phyloP scores from a whole-genome alignment of 2,113 vertebrate species.

The Macaca mulatta region DNA sequence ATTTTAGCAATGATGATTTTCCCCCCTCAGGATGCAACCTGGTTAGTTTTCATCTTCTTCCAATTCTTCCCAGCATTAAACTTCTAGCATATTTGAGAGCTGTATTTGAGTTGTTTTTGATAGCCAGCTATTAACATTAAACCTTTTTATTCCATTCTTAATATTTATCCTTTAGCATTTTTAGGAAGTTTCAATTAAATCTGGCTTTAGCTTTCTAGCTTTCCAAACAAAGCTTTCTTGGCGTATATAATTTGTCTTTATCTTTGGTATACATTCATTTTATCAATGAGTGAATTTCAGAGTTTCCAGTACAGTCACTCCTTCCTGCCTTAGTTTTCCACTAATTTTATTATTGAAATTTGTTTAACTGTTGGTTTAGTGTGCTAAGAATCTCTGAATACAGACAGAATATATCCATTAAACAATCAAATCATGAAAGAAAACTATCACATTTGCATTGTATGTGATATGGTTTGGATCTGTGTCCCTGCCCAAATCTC shows the following conservation, averaged over 20 bases:
- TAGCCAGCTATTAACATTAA: background rate
- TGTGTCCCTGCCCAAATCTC: too few relatives aligned
- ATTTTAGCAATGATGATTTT: background rate
- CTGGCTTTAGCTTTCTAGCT: background rate
- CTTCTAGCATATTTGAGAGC: background rate
- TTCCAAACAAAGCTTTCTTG: constrained; percentile 29
- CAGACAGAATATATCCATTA: background rate
- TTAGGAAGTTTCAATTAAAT: constrained; percentile 4
- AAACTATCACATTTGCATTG: background rate
- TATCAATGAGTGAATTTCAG: background rate
- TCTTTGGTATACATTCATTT: background rate
- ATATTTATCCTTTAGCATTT: background rate
- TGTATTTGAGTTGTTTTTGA: background rate
- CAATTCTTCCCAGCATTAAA: background rate
- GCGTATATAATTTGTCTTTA: background rate
- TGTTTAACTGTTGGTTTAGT: constrained; percentile 35
- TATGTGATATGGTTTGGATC: too few relatives aligned
- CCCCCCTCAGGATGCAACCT: background rate
- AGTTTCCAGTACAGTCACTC: background rate
- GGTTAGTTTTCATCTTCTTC: background rate
- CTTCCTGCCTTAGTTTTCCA: constrained; percentile 22
- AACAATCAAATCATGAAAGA: constrained; percentile 4
- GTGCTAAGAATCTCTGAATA: constrained; percentile 38
- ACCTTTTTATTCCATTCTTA: background rate
- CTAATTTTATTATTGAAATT: constrained; percentile 51